phyloP scores from a whole-genome alignment of 2,888 invertebrate genomes.

The Uloborus plumipes region DNA sequence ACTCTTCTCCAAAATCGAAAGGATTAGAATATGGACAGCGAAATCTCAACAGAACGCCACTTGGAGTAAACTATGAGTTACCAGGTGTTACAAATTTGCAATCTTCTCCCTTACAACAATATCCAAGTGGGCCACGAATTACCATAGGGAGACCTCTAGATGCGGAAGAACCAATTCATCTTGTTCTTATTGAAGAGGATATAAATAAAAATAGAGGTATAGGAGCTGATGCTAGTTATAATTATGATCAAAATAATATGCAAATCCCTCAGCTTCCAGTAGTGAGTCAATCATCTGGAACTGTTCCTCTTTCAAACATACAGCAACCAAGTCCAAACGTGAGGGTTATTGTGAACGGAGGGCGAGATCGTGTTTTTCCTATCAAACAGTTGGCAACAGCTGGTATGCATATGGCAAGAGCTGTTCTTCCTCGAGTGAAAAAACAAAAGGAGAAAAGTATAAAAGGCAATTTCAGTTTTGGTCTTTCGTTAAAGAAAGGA shows the following conservation, averaged over 20 bases:
- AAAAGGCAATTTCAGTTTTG: constrained; percentile 41
- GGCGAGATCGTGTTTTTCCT: constrained; percentile 20
- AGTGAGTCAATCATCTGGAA: too few species aligned
- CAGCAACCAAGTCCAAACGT: constrained; percentile 17
- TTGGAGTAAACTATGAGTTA: too few species aligned
- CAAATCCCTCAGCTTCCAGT: neutral
- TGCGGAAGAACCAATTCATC: neutral
- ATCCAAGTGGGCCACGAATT: too few species aligned
- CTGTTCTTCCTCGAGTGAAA: constrained; percentile 21
- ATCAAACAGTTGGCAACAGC: constrained; percentile 19
- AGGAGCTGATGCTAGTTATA: neutral
- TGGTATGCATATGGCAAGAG: constrained; percentile 31
- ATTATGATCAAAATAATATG: neutral
- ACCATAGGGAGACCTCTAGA: neutral
- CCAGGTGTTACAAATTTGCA: too few species aligned
- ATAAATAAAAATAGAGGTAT: neutral
- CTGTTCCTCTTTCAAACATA: neutral
- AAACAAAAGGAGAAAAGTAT: constrained; percentile 14
- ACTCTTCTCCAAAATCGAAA: too few species aligned
- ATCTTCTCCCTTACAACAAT: too few species aligned
- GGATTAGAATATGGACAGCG: too few species aligned
- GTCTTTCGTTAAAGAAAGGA: constrained; percentile 31
- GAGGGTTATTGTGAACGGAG: constrained; percentile 19
- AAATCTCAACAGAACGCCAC: too few species aligned
- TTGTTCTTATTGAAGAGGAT: constrained; percentile 6